Evolutionary conservation across 2,797 vertebrate genomes (phyloP).

Genomic region (Eupleurogrammus muticus): DNA sequence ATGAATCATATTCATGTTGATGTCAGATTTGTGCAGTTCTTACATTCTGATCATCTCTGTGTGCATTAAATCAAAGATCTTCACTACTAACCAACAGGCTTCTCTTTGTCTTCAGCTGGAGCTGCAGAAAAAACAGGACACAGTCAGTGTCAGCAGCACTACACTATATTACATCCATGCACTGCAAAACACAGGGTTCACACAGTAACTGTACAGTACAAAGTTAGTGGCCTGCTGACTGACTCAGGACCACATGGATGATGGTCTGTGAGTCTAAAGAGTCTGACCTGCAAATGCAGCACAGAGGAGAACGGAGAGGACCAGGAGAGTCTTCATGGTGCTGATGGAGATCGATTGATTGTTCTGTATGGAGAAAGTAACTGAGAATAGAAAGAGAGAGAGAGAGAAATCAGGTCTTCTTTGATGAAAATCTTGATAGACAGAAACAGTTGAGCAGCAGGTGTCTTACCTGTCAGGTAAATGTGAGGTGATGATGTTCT

Average conservation of each 20-base stretch:
- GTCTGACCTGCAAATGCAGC: conserved; percentile 39
- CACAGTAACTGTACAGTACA: background rate
- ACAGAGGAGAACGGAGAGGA: conserved; percentile 30
- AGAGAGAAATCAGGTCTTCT: background rate
- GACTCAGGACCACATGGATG: background rate
- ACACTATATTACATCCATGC: no score
- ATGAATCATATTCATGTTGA: conserved; percentile 10
- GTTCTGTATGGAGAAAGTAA: background rate
- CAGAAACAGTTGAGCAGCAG: background rate
- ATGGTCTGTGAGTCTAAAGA: background rate
- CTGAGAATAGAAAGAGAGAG: background rate
- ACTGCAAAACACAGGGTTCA: no score
- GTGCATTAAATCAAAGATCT: background rate
- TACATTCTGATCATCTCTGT: background rate
- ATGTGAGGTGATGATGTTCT: background rate
- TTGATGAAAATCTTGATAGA: background rate
- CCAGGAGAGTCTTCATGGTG: conserved; percentile 36
- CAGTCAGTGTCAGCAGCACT: background rate
- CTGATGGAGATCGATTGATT: background rate
- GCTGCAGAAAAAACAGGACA: conserved; percentile 19
- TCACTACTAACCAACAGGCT: conserved; percentile 24
- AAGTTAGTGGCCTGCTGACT: background rate
- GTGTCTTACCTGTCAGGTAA: conserved; percentile 23
- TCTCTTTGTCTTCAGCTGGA: conserved; percentile 34
- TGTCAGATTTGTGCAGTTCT: background rate